A percentile compares a stretch with the other conserved stretches of the same genome.
Conservation (phyloP, 1,140 invertebrate species). For the Trissolcus basalis region DNA sequence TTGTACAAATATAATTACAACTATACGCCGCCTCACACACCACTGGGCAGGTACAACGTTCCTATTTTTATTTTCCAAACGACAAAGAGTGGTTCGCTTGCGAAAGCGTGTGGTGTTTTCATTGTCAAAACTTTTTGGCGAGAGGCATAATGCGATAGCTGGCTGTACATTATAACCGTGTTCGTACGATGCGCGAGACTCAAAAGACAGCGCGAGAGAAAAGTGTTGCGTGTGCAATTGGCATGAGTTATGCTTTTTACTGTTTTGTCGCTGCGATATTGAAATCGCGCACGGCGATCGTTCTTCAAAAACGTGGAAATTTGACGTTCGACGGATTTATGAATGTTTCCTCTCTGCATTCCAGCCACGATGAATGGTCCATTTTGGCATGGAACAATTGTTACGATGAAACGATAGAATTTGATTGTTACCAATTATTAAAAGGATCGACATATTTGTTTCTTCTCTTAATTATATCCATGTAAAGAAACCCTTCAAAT, state of each 20-base stretch:
- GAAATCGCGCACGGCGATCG: conserved; percentile 30
- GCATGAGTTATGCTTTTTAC: conserved; percentile 22
- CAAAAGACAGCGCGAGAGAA: conserved; percentile 16
- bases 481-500: too few relatives aligned
- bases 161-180: conserved; percentile 26
- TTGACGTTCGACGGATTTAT: conserved; percentile 33
- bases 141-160: conserved; percentile 1
- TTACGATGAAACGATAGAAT: too few relatives aligned
- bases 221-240: conserved; percentile 20
- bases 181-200: conserved; percentile 6
- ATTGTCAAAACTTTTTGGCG: conserved; percentile 35
- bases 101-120: neutral
- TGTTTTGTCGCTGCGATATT: conserved; percentile 31
- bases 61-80: too few relatives aligned
- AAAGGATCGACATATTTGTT: too few relatives aligned
- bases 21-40: too few relatives aligned
- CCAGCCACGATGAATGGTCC: too few relatives aligned
- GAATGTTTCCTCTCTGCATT: conserved; percentile 5
- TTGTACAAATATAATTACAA: too few relatives aligned
- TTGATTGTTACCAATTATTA: too few relatives aligned
- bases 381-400: too few relatives aligned
- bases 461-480: too few relatives aligned
- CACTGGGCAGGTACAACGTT: too few relatives aligned
- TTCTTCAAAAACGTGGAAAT: conserved; percentile 30
- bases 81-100: neutral